Base-by-base conservation (phyloP, 2,797 vertebrate species). In the Pangasius krempfi region DNA sequence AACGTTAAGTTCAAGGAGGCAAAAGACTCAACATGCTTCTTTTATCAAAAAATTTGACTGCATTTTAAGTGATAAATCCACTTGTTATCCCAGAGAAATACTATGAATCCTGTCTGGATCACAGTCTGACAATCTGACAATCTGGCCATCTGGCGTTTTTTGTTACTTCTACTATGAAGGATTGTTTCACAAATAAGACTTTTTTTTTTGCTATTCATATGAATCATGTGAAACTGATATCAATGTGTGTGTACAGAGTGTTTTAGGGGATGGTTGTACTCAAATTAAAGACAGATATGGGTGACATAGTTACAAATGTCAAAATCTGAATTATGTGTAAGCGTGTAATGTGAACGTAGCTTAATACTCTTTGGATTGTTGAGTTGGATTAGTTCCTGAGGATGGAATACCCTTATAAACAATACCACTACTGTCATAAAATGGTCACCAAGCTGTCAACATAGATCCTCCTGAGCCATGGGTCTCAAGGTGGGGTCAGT, bases 241-340 rank as follows among this genome's bases (percentile, higher is more conserved):
- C 25, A 12, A 44, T 75, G 73, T 75, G 44, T 47, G 13, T 16
- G 27, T 47, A 27, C 4, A 75, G 44, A 27, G 44, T 47, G 25
- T 27, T 50, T 75, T 75, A 44, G 73, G 30, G 25, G 25, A 70
- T 37, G 68, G 12, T 2, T 75, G 40, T 27, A 25, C 44, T 75
- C 73, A 75, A 75, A 75, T 47, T 75, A 75, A 75, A 27, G 25
- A 50, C 73, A 75, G 33, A 75, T 73, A 73, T 44, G 22, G 70
- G 37, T 25, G 70, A 73, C 30, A 25, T 25, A 68, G 5, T 30
- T 16, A 33, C 5, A 5, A 33, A 68, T 33, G 58, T 60, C 58
- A 66, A 66, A 66, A n/a, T 66, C 66, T 33, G 66, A 33, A 68
- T 52, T 52, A 9, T 66, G 64, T 33, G 66, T 14, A 70, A 75